phyloP scores from a whole-genome alignment of 1,140 invertebrate genomes.

The Probaryconus sp. region DNA sequence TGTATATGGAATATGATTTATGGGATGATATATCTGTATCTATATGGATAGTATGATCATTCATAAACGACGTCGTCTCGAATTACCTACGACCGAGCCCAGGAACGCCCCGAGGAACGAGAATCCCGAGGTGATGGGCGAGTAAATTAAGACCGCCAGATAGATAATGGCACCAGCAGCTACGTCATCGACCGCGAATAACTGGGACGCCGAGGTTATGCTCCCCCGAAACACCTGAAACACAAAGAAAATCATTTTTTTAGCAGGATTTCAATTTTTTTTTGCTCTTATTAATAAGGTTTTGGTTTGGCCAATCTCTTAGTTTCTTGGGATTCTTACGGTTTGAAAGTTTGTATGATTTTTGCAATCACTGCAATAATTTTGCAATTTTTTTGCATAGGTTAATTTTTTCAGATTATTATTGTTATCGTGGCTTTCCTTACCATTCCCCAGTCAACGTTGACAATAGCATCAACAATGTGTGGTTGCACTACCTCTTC shows the following conservation, averaged over 20 bases:
- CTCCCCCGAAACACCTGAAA: conserved; percentile 74
- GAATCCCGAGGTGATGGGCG: conserved; percentile 72
- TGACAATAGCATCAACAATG: conserved; percentile 54
- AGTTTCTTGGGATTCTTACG: conserved; percentile 29
- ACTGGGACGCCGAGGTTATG: conserved; percentile 72
- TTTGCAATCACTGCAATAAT: conserved; percentile 18
- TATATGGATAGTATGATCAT: background rate
- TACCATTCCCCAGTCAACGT: conserved; percentile 73
- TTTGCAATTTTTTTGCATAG: background rate
- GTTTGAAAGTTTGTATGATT: no score
- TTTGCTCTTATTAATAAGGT: background rate
- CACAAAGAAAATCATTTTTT: conserved; percentile 8
- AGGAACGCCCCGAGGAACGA: conserved; percentile 72
- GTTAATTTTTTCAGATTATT: background rate
- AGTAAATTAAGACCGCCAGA: conserved; percentile 75
- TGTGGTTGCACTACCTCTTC: conserved; percentile 40
- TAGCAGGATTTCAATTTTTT: background rate
- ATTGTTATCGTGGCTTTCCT: no score
- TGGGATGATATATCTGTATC: background rate
- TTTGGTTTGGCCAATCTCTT: background rate
- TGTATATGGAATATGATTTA: conserved; percentile 3
- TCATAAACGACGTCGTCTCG: conserved; percentile 14
- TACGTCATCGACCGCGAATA: conserved; percentile 71
- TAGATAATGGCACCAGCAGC: conserved; percentile 72
- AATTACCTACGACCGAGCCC: conserved; percentile 72